Percentiles rank a stretch among this genome's conserved stretches.
Evolutionary conservation across 92 coral and sea anemone species (phyloP).

Genomic region (Porites rus): DNA sequence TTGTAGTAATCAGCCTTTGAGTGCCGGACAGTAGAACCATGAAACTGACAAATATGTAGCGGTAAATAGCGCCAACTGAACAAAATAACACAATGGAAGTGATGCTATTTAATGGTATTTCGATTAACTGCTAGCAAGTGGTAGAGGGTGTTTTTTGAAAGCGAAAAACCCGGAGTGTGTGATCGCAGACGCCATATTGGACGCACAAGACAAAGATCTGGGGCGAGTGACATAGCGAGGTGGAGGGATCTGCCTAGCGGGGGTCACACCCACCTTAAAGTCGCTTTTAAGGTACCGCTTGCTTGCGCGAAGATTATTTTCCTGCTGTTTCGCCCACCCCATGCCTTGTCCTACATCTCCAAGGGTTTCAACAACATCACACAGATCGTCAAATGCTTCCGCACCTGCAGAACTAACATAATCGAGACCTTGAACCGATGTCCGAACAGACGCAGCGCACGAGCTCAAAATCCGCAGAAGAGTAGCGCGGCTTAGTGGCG

Average conservation of each 20-base stretch:
- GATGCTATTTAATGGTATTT: not conserved
- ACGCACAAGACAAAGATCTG: conserved; percentile 29
- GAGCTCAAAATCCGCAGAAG: conserved; percentile 28
- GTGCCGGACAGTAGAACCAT: conserved; percentile 28
- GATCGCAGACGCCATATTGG: conserved; percentile 30
- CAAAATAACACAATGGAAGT: not conserved
- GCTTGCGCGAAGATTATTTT: conserved; percentile 56
- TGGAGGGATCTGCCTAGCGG: conserved; percentile 19
- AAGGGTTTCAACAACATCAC: conserved; percentile 42
- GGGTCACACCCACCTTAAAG: conserved; percentile 46
- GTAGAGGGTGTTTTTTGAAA: conserved; percentile 1
- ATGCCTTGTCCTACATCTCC: conserved; percentile 57
- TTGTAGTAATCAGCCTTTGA: conserved; percentile 31
- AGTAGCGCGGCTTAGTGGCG: conserved; percentile 36
- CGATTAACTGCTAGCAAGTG: not conserved
- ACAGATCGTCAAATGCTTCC: conserved; percentile 60
- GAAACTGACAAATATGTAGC: conserved; percentile 18
- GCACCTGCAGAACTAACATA: conserved; percentile 64
- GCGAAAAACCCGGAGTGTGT: conserved; percentile 7
- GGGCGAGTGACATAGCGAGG: conserved; percentile 23
- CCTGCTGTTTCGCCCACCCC: conserved; percentile 63
- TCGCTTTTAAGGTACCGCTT: conserved; percentile 59
- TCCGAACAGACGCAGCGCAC: conserved; percentile 44
- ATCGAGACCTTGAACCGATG: conserved; percentile 59
- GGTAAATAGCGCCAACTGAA: not conserved